Evolutionary conservation across 2,888 invertebrate genomes (phyloP).

Genomic region (Lumbricus terrestris): DNA sequence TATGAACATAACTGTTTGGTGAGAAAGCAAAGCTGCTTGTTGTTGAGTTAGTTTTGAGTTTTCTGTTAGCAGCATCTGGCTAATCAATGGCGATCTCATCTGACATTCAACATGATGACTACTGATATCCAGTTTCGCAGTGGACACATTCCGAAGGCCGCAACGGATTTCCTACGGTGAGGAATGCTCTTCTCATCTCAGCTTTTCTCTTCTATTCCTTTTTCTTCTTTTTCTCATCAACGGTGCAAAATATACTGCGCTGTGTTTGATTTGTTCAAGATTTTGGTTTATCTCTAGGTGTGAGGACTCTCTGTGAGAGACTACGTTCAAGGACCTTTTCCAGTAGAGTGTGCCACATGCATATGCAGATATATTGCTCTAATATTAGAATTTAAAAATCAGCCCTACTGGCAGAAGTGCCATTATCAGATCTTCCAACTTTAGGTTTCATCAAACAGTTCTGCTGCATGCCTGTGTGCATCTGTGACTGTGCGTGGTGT

Average conservation of each 20-base stretch:
- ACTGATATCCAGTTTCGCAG: conserved; percentile 71
- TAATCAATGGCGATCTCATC: conserved; percentile 44
- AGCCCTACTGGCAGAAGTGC: no score
- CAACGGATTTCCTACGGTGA: conserved; percentile 37
- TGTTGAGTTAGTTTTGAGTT: not conserved
- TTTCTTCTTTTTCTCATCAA: not conserved
- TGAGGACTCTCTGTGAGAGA: no score
- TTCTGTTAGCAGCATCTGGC: not conserved
- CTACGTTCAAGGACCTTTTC: no score
- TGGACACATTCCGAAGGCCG: conserved; percentile 70
- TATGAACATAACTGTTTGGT: not conserved
- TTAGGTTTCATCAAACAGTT: no score
- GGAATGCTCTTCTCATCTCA: not conserved
- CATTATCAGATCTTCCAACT: no score
- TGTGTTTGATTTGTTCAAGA: not conserved
- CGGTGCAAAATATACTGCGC: not conserved
- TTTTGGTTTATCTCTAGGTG: no score
- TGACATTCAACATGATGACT: conserved; percentile 76
- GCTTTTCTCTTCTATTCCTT: not conserved
- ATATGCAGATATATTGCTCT: no score
- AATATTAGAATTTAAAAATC: no score
- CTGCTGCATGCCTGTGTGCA: no score
- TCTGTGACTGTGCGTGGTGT: no score
- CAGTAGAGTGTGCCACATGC: not conserved
- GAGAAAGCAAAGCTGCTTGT: not conserved